Conservation (phyloP, 2,797 vertebrate species). For the Cirrhinus molitorella region DNA sequence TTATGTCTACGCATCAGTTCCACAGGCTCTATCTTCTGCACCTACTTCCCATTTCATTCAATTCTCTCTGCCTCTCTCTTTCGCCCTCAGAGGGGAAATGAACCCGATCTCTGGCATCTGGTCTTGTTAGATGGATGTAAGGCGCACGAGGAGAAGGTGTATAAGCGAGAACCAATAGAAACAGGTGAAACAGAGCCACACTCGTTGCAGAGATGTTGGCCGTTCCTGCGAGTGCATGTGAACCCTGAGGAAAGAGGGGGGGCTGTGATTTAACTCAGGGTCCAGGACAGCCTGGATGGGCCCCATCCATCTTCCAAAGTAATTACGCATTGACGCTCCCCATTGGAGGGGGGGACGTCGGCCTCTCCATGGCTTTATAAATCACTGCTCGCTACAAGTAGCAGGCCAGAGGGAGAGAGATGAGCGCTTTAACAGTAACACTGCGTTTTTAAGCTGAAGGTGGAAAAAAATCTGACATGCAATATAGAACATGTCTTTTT, state of each 20-base stretch:
- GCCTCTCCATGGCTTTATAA: constrained; percentile 59
- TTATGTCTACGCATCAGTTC: constrained; percentile 18
- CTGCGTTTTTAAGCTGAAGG: constrained; percentile 44
- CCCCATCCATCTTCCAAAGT: constrained; percentile 64
- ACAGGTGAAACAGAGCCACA: constrained; percentile 28
- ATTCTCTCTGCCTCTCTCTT: constrained; percentile 12
- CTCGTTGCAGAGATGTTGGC: constrained; percentile 32
- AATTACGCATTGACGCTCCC: constrained; percentile 64
- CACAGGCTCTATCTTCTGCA: constrained; percentile 16
- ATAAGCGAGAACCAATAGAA: constrained; percentile 26
- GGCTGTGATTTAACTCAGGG: constrained; percentile 61
- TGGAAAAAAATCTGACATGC: constrained; percentile 39
- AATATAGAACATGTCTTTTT: constrained; percentile 42
- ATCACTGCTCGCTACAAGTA: constrained; percentile 59
- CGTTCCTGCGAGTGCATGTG: constrained; percentile 28
- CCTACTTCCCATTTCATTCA: constrained; percentile 14
- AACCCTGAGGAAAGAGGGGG: constrained; percentile 31
- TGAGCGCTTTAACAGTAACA: constrained; percentile 41
- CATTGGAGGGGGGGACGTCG: constrained; percentile 50
- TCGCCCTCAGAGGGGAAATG: constrained; percentile 6
- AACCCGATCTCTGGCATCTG: constrained; percentile 42
- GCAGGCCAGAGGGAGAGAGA: constrained; percentile 44
- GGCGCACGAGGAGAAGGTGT: constrained; percentile 10
- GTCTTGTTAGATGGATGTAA: constrained; percentile 37
- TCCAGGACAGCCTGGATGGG: constrained; percentile 53